Conservation (phyloP, 2,113 vertebrate species). For the Pristiophorus japonicus region DNA sequence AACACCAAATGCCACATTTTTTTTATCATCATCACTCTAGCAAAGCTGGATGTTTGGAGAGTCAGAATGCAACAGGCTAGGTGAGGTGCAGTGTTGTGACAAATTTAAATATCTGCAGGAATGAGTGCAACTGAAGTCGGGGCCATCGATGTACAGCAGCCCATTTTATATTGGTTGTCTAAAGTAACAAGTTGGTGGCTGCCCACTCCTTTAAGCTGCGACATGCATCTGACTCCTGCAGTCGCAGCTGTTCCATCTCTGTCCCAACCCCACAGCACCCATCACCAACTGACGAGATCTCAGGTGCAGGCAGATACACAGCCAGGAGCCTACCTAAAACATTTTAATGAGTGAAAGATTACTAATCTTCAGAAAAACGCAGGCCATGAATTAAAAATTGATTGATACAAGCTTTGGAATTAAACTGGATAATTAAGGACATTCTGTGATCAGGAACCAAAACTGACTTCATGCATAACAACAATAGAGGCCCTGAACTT, state of each 20-base stretch:
- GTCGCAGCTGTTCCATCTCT: not conserved
- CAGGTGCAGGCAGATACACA: not conserved
- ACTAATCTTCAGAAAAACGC: too few species aligned
- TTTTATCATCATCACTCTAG: not conserved
- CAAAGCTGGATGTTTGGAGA: not conserved
- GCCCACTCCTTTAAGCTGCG: not conserved
- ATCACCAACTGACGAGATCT: not conserved
- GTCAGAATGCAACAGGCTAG: not conserved
- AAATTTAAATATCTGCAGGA: not conserved
- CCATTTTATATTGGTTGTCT: not conserved
- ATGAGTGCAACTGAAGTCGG: not conserved
- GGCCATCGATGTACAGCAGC: too few species aligned
- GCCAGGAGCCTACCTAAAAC: not conserved
- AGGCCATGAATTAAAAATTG: too few species aligned
- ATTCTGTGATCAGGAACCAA: too few species aligned
- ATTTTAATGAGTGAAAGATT: too few species aligned
- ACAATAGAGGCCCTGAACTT: too few species aligned
- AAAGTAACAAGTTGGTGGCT: not conserved
- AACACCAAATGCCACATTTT: not conserved
- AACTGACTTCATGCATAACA: too few species aligned
- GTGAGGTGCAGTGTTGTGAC: not conserved
- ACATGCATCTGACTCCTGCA: not conserved
- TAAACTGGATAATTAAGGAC: too few species aligned
- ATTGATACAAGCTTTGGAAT: too few species aligned
- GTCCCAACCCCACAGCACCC: too few species aligned